Base-by-base conservation (phyloP, 2,888 invertebrate genomes). In the Caradrina kadenii region DNA sequence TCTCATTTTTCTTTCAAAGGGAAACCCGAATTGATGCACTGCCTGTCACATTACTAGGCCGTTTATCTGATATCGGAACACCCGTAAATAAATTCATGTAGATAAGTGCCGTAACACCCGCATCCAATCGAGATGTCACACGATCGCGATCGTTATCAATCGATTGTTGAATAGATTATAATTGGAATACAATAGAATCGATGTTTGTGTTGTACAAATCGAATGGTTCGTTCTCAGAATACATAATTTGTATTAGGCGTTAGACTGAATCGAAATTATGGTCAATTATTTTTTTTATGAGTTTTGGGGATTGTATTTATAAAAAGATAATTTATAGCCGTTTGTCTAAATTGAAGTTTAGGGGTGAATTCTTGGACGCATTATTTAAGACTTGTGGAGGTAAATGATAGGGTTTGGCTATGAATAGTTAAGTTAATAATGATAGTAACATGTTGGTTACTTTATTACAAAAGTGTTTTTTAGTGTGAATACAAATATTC, bases 111-210 rank as follows among this genome's bases (percentile, higher is more conserved):
- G 83, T 82, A 88, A 87, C 88, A 86, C 92, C 92, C 92, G 91
- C 91, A 92, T 92, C 89, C 88, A 88, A 90, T 89, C 87, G 84
- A 81, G 83, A 82, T 86, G 86, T 83, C 84, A 86, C 87, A 81
- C 82, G 82, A 87, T 83, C 83, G 73, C 76, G 89, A 90, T 90
- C 73, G 84, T 87, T 88, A 91, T 90, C 91, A 79, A 70, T 73
- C 75, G 87, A 86, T 84, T 82, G 83, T 86, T 79, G 80, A 81
- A 82, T 82, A 81, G 84, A 87, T 87, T 87, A 85, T 78, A 86
- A 87, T 88, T 86, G 80, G 80, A 86, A 85, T 83, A 90, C 90
- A 90, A 90, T 90, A 76, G 85, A 81, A 82, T 82, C 80, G 73
- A 82, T 81, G 63, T 78, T 76, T 82, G 74, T 76, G 79, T 81